These are phyloP conservation scores for Strix occidentalis DNA, from an alignment of 2,797 vertebrate species.

Conservation along the genomic window DNA sequence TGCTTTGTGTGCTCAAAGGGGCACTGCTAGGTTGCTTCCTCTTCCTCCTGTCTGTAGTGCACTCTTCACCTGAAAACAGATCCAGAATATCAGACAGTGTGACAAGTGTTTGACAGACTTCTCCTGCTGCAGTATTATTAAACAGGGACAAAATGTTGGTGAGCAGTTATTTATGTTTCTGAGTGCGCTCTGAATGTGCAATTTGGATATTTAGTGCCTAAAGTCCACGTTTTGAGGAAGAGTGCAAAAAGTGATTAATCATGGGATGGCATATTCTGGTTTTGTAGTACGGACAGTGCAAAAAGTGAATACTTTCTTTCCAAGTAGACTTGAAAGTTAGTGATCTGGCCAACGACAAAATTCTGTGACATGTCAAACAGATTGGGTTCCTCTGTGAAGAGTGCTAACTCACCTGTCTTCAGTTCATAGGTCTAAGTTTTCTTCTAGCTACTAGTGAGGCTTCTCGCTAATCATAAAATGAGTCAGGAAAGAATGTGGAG, in stretches of 20 bases:
- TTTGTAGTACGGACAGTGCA: background rate
- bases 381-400: background rate
- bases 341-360: background rate
- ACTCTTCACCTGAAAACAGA: background rate
- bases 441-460: background rate
- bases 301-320: background rate
- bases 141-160: background rate
- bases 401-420: background rate
- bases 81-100: background rate
- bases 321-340: background rate
- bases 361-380: background rate
- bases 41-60: background rate
- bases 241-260: background rate
- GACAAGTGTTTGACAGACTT: background rate
- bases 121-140: background rate
- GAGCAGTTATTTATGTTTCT: background rate
- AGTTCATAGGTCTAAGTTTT: background rate
- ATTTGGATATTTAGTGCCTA: background rate
- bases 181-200: background rate
- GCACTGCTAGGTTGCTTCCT: background rate
- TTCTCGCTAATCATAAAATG: background rate
- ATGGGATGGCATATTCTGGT: background rate
- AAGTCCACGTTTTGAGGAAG: background rate
- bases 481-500: background rate
- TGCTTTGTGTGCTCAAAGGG: background rate